Conservation (phyloP, 1,140 invertebrate genomes). For the Coboldia fuscipes region DNA sequence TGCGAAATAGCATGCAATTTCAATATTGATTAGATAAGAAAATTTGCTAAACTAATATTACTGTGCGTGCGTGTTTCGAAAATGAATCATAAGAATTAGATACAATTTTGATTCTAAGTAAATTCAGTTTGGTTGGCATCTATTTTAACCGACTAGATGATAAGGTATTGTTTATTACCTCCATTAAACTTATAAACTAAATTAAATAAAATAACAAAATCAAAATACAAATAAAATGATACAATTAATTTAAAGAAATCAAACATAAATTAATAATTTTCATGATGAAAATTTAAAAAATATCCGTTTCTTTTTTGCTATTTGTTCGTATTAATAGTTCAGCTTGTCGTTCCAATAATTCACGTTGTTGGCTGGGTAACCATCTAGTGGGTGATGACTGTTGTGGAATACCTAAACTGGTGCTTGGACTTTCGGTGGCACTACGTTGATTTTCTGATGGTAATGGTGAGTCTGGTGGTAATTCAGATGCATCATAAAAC, state of each 20-base stretch:
- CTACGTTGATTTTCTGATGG: too few relatives aligned
- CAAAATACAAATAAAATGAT: too few relatives aligned
- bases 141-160: not conserved
- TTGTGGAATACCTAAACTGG: not conserved
- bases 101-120: not conserved
- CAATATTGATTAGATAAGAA: too few relatives aligned
- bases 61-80: too few relatives aligned
- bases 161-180: not conserved
- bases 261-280: not conserved
- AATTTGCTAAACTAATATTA: too few relatives aligned
- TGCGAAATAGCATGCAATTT: too few relatives aligned
- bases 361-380: not conserved
- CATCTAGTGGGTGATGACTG: not conserved
- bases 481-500: too few relatives aligned
- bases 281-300: not conserved
- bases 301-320: not conserved
- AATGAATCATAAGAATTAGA: too few relatives aligned
- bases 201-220: too few relatives aligned
- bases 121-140: not conserved
- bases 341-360: not conserved
- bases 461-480: too few relatives aligned
- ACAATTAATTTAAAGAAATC: too few relatives aligned
- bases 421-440: too few relatives aligned
- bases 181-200: not conserved
- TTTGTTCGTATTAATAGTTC: not conserved